Base-by-base conservation (phyloP, 2,888 invertebrate genomes). In the Caenorhabditis macrosperma region DNA sequence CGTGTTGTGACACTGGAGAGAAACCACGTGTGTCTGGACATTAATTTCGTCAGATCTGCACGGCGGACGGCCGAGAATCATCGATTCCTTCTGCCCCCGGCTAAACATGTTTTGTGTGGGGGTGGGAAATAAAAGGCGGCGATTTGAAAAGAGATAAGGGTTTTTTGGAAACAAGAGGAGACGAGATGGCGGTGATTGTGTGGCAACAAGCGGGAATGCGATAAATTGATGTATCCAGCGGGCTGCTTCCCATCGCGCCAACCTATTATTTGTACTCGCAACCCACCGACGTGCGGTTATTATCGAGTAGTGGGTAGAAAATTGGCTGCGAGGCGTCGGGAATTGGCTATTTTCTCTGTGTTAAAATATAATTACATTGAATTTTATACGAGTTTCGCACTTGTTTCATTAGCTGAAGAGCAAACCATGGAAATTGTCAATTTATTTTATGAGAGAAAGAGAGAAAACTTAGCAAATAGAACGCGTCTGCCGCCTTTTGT, bases 71-170 rank as follows among this genome's bases (percentile, higher is more conserved):
- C n/a, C 33, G 55, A 38, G 63, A 63, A 72, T 72, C 52, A 26
- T 26, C 61, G 71, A 78, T 74, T 60, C 68, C 69, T 46, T 57
- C 44, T 67, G 41, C 54, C 7, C 38, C 10, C 17, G 44, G 38
- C 48, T n/a, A 50, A 79, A 79, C 38, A 82, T 67, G 52, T 68
- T 69, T 75, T 64, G 66, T 60, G 74, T 44, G 48, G n/a, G n/a
- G n/a, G 64, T n/a, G 35, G 12, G 12, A 54, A 26, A 63, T 10
- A 74, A 57, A 57, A 33, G 44, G 54, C 60, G 57, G 33, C 52
- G 75, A 75, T 66, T 67, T 60, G 60, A 67, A 75, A 44, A 20
- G 46, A 67, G 67, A 67, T 67, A 67, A 59, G 44, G n/a, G 59
- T 57, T 50, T 59, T 64, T 64, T 44, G 38, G 57, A 22, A 55